Base-by-base conservation (phyloP, 2,113 vertebrate genomes). In the Pogonocichla stellata region DNA sequence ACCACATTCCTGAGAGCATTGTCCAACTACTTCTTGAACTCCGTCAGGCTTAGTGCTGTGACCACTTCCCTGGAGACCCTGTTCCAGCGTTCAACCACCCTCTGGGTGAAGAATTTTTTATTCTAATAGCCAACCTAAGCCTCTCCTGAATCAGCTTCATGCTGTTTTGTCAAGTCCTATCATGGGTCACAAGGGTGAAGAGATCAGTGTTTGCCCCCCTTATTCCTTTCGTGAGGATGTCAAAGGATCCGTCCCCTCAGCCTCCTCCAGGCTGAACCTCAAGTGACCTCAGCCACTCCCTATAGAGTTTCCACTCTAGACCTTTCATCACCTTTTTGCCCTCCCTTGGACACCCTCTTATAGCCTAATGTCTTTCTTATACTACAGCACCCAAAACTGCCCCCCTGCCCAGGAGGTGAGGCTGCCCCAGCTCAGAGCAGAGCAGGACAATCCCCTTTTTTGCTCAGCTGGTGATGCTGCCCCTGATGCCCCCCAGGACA, bases 321-420 rank as follows among this genome's bases (percentile, higher is more conserved):
- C 5, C 5, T 2, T n/a, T 42, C 43, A 57, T 16, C 24, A 75
- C 31, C 13, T 10, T 50, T 29, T 57, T n/a, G 5, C 16, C 16
- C 13, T 85, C 16, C 10, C 13, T 31, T 66, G 20, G 34, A 34
- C 13, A 20, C 3, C 3, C 5, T 50, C 8, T 25, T 48, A 42
- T 2, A 34, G 4, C 1, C 0, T 7, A 16, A 50, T 11, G 4
- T 4, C 6, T 13, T 40, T 29, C 8, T 17, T 6, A 29, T 7
- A 42, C 7, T 31, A 16, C 34, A 10, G 2, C 24, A 57, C 51
- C 31, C 29, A 34, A 20, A 38, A 9, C 38, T 38, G 38, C 38
- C 38, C 36, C 36, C 36, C 36, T 36, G 36, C 9, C 38, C 38
- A 38, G 38, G 38, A 38, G 38, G 38, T 38, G 38, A 38, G 38